phyloP scores from a whole-genome alignment of 2,888 invertebrate genomes.

The Prosapia bicincta region DNA sequence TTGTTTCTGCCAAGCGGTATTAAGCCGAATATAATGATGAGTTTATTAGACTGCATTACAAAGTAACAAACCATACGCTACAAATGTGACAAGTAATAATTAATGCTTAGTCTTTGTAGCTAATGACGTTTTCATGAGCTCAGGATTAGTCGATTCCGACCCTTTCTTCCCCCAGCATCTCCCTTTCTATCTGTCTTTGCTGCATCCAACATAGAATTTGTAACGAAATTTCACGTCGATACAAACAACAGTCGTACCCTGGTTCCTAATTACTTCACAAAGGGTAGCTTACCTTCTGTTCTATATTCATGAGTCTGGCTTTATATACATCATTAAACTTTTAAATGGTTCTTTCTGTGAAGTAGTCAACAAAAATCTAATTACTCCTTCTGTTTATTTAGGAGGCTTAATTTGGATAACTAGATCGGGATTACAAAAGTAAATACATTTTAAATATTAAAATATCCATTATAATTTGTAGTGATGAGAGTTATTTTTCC shows the following conservation, averaged over 20 bases:
- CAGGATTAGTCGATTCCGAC: neutral
- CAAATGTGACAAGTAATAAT: neutral
- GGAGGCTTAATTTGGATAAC: too few species aligned
- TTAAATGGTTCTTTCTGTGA: constrained; percentile 2
- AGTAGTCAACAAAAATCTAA: neutral
- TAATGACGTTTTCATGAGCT: neutral
- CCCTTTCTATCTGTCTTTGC: neutral
- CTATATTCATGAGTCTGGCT: constrained; percentile 2
- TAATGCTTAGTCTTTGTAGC: neutral
- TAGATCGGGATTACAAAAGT: too few species aligned
- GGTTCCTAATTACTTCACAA: neutral
- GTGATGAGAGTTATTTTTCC: too few species aligned
- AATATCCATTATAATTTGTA: too few species aligned
- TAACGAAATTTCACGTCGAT: constrained; percentile 2
- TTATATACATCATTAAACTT: neutral
- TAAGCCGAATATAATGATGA: too few species aligned
- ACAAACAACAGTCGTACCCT: neutral
- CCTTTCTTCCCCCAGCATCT: neutral
- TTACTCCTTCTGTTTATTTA: neutral
- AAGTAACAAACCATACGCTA: too few species aligned
- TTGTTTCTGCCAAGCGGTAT: too few species aligned
- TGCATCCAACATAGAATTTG: neutral
- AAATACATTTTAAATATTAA: too few species aligned
- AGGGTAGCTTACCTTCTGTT: neutral
- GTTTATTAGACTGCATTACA: too few species aligned